Percentiles rank a stretch among this genome's conserved stretches.
These are phyloP conservation scores for Casuarius casuarius DNA, from an alignment of 2,113 vertebrate species.

Conservation along the genomic window DNA sequence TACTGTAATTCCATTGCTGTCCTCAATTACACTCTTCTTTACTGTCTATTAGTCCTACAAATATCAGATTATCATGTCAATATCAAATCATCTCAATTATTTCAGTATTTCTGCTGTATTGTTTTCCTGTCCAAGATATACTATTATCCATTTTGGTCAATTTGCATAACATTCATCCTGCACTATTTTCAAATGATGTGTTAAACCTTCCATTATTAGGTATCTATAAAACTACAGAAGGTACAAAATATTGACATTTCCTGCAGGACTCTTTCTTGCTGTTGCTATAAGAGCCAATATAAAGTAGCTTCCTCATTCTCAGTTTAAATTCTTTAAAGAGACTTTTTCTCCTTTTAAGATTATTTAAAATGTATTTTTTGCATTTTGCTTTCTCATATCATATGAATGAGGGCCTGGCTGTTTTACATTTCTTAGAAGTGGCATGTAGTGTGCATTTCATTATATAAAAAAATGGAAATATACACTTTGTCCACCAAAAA, in stretches of 20 bases:
- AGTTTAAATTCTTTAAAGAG: not conserved
- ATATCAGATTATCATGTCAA: slow-evolving; percentile 38
- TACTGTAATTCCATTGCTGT: slow-evolving; percentile 39
- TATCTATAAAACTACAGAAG: not conserved
- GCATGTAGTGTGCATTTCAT: not conserved
- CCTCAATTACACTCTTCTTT: slow-evolving; percentile 40
- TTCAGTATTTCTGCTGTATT: slow-evolving; percentile 39
- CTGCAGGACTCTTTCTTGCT: not conserved
- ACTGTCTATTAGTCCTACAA: slow-evolving; percentile 44
- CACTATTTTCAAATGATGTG: not conserved
- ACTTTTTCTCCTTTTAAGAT: not conserved
- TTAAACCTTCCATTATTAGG: not conserved
- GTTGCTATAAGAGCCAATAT: not conserved
- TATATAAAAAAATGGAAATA: not conserved
- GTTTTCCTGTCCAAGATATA: slow-evolving; percentile 35
- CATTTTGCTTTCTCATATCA: not conserved
- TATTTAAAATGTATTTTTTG: not conserved
- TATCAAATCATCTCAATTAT: slow-evolving; percentile 57
- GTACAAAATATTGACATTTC: not conserved
- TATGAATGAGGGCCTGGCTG: not conserved
- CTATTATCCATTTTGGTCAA: not conserved
- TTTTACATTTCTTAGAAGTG: not conserved
- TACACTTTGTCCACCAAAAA: not conserved
- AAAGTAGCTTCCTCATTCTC: not conserved
- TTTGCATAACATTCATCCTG: not conserved